Evolutionary conservation across 1,140 invertebrate genomes (phyloP), one percentile per base, ranked within the genome.

Genomic region (Megathymus violae): DNA sequence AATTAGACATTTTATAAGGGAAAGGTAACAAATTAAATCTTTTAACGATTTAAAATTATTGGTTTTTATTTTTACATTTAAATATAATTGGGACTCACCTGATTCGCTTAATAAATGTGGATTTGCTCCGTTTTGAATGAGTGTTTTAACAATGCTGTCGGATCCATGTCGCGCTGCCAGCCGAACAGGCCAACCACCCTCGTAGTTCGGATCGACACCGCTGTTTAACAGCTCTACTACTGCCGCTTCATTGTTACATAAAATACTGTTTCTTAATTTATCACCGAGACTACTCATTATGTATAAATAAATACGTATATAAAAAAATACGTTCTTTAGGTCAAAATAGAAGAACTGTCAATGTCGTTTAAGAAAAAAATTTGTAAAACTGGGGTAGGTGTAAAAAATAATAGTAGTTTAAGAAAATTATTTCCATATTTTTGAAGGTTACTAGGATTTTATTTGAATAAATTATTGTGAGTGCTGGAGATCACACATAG

Each of bases 151-250:
- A 54, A 89, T 74, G 14, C 56, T 56, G 48, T 70, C 71, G 31
- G 58, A 69, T 27, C 88, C 88, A 50, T 78, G 62, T 7, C 86
- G 74, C 44, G 88, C 86, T 6, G 86, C 86, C 59, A 86, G 46
- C 73, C 86, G 66, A 14, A 89, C 80, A 9, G 80, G 81, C 86
- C 85, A 91, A 17, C 88, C 88, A 17, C 80, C 75, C 78, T 83
- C 80, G 59, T 71, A 81, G 68, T 91, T 89, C 22, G 84, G 82
- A 64, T 91, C 80, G 22, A 87, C 66, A 14, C 85, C 84, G 48
- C 61, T 67, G 27, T 67, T 73, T 58, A 91, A 71, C 41, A 84
- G 65, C 54, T 85, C 73, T 14, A 65, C 62, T 14, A 89, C 44
- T 60, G 79, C 76, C 4, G 52, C 17, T 41, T 77, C 74, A 59